Evolutionary conservation across 2,797 vertebrate genomes (phyloP), one percentile per base, ranked within the genome.

Genomic region (Sebastolobus altivelis): DNA sequence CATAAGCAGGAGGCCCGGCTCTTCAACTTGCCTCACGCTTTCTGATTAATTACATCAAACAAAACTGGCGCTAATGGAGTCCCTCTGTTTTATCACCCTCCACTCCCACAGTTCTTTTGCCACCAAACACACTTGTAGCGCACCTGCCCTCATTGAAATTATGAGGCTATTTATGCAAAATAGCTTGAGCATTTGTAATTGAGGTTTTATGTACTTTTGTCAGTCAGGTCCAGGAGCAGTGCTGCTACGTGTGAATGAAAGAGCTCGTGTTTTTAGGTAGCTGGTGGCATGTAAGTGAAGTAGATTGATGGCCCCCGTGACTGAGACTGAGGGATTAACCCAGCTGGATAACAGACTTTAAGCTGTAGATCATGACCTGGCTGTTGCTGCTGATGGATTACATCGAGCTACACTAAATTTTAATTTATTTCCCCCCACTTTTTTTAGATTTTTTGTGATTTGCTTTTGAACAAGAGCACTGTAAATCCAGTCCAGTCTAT

Each of bases 21-120:
- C 85, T 68, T 91, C 80, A 83, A 80, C 81, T 80, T 87, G 79
- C 79, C 75, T 84, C 63, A 22, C 55, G 16, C 88, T 88, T 86
- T 86, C 86, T 89, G 88, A 94, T 95, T 93, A 94, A 94, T 95
- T 89, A 90, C 81, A 81, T 88, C 87, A 90, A 91, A 90, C 75
- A 87, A 82, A 82, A 82, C 83, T 43, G 71, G 52, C 65, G 79
- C 81, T 88, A 88, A 90, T 89, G 68, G 66, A 89, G 71, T 79
- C 71, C 33, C 72, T 71, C 40, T 13, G 29, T 65, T 72, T 86
- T 16, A 46, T 46, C 74, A 8, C 43, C 71, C 60, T 81, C 75
- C 67, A 31, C 72, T 70, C 56, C 56, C 43, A 60, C 46, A 27
- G 52, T 78, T 65, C 54, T 79, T 49, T 49, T 85, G 55, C 72